phyloP scores from a whole-genome alignment of 2,888 invertebrate genomes.

The Drosophila emarginata region DNA sequence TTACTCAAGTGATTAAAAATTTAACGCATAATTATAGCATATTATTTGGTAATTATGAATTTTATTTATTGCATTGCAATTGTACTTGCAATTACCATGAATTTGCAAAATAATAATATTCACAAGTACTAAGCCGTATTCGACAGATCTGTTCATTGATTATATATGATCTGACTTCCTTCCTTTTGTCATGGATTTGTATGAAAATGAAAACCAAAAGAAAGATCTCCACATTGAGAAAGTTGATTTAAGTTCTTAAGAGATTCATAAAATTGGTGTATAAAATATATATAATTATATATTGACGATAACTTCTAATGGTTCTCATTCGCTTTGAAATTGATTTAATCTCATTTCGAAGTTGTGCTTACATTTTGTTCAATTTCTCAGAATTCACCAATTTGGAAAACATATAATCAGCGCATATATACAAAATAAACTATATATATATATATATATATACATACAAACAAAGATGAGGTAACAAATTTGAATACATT shows the following conservation, averaged over 20 bases:
- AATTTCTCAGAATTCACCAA: neutral
- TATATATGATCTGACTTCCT: neutral
- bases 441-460: no score
- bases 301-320: neutral
- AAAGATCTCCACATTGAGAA: conserved; percentile 5
- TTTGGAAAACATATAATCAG: neutral
- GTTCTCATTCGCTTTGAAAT: neutral
- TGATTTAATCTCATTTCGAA: no score
- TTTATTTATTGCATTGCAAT: no score
- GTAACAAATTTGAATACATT: neutral
- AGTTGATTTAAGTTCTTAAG: neutral
- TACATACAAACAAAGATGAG: no score
- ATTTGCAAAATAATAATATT: no score
- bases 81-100: no score
- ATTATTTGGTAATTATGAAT: neutral
- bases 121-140: no score
- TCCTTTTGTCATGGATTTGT: neutral
- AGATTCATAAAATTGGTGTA: neutral
- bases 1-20: no score
- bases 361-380: no score
- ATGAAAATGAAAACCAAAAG: neutral
- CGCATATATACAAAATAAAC: neutral
- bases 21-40: neutral
- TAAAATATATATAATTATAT: neutral
- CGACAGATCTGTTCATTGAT: no score